phyloP scores from a whole-genome alignment of 2,888 invertebrate species.

The Selenia dentaria region DNA sequence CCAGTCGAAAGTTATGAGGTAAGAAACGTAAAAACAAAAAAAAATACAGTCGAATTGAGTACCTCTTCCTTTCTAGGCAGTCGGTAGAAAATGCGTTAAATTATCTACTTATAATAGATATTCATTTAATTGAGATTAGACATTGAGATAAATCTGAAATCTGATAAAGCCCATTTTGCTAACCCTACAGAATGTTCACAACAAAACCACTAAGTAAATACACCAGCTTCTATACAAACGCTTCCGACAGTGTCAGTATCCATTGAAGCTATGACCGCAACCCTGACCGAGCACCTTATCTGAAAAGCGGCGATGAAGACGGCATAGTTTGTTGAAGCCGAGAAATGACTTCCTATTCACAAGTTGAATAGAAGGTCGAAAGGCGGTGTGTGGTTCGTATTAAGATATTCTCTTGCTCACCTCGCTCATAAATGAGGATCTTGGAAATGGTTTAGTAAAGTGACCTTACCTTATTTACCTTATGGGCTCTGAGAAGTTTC shows the following conservation, averaged over 20 bases:
- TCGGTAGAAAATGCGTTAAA: too few relatives aligned
- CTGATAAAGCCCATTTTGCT: too few relatives aligned
- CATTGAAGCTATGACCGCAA: background rate
- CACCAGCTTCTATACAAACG: background rate
- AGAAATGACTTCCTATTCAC: constrained; percentile 14
- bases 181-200: too few relatives aligned
- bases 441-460: background rate
- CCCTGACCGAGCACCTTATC: constrained; percentile 13
- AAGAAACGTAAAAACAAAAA: too few relatives aligned
- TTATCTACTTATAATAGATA: too few relatives aligned
- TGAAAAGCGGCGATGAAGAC: constrained; percentile 9
- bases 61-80: too few relatives aligned
- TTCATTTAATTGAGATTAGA: too few relatives aligned
- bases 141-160: too few relatives aligned
- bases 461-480: constrained; percentile 8
- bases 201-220: too few relatives aligned
- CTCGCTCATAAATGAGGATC: background rate
- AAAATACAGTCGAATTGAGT: too few relatives aligned
- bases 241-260: background rate
- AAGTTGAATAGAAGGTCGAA: constrained; percentile 13
- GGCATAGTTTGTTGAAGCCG: constrained; percentile 12
- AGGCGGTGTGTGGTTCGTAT: background rate
- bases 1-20: too few relatives aligned
- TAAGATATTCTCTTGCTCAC: constrained; percentile 1
- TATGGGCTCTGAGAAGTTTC: too few relatives aligned